Percentiles rank a stretch among this genome's conserved stretches.
phyloP scores from a whole-genome alignment of 2,888 invertebrate species.

The Ferrisia virgata region DNA sequence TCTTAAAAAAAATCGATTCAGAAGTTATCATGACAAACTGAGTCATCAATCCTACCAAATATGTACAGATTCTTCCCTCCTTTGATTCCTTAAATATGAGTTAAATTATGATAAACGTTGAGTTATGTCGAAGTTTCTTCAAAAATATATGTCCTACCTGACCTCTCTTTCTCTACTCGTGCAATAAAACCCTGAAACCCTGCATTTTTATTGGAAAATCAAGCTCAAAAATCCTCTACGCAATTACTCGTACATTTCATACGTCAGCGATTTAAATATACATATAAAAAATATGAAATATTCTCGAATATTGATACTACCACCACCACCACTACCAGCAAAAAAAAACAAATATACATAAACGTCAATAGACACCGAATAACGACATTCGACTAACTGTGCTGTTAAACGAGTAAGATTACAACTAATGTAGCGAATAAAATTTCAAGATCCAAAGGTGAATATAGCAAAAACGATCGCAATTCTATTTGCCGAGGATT shows the following conservation, averaged over 20 bases:
- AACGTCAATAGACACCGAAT: not conserved
- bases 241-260: not conserved
- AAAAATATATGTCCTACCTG: no score
- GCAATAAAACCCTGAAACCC: no score
- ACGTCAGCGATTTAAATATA: not conserved
- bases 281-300: not conserved
- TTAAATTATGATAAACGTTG: no score
- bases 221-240: not conserved
- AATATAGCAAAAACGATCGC: not conserved
- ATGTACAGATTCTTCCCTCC: no score
- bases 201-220: no score
- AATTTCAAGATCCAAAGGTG: constrained; percentile 2
- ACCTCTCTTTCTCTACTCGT: no score
- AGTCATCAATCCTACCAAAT: no score
- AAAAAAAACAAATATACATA: not conserved
- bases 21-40: no score
- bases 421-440: constrained; percentile 27
- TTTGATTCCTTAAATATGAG: no score
- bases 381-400: not conserved
- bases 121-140: no score
- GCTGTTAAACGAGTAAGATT: constrained; percentile 10
- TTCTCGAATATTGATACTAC: not conserved
- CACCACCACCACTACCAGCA: no score
- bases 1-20: no score
- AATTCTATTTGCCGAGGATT: constrained; percentile 13